Evolutionary conservation across 2,113 vertebrate species (phyloP), one percentile per base, ranked within the genome.

Genomic region (Marmota monax): DNA sequence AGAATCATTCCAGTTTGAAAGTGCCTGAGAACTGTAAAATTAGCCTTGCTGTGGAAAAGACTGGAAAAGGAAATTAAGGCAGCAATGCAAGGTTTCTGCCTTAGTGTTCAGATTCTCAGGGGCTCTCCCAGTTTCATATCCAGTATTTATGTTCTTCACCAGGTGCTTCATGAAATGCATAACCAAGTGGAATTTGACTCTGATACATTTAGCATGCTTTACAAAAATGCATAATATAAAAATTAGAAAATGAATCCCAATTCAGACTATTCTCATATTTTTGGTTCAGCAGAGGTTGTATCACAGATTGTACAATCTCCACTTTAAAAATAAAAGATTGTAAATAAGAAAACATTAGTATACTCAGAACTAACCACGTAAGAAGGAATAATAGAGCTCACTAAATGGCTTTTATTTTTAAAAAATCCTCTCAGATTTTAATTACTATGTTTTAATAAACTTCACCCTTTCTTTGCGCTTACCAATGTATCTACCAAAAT

Each of bases 371-470:
- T 53, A 80, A 63, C 20, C 10, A 74, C 37, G 34, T 48, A 5
- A 67, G 14, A 9, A 77, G 17, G 51, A 56, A 63, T n/a, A 13
- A 69, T 11, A 72, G 18, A 77, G 17, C 34, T 95, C 32, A 51
- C 9, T 20, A 74, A 67, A 53, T 73, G 37, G 63, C 17, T 78
- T 95, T 51, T 61, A 69, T n/a, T 89, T 93, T 34, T 1, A 88
- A 93, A 85, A 85, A 85, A 39, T 48, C n/a, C 7, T 83, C 42
- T 80, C n/a, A 37, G 63, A 5, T 53, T 95, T 91, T 90, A 42
- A 51, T 94, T 51, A 80, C 79, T 93, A 32, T 74, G 48, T 95
- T 56, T 92, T 42, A 79, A 72, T 72, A 78, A 83, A 13, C 2
- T 16, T 16, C 27, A 14, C 53, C 51, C 29, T 42, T 88, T 79